Percentiles rank a stretch among this genome's conserved stretches.
Evolutionary conservation across 2,797 vertebrate genomes (phyloP).

Genomic region (Todus mexicanus): DNA sequence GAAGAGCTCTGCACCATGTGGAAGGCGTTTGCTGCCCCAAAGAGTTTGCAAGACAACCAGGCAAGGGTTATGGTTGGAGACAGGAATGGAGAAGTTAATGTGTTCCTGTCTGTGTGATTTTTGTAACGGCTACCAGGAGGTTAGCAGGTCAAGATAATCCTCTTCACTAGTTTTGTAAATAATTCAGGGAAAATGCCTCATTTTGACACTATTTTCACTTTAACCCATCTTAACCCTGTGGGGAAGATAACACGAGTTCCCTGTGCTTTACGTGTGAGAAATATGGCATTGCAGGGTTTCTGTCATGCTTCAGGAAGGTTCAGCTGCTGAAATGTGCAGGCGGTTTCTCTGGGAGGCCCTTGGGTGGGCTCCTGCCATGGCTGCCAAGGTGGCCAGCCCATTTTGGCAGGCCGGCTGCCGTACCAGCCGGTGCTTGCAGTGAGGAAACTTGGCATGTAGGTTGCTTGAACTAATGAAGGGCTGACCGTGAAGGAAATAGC

Average conservation of each 20-base stretch:
- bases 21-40: background rate
- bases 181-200: background rate
- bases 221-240: background rate
- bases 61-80: background rate
- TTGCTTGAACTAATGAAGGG: background rate
- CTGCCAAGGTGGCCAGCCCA: background rate
- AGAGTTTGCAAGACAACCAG: background rate
- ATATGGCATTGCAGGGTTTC: fast-evolving
- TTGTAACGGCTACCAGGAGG: background rate
- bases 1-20: fast-evolving
- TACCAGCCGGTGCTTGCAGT: background rate
- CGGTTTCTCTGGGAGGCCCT: fast-evolving
- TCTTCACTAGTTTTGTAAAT: background rate
- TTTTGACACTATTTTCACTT: background rate
- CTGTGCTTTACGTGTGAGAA: background rate
- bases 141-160: background rate
- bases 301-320: background rate
- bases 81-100: background rate
- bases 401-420: background rate
- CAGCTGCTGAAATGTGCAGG: background rate
- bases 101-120: background rate
- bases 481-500: background rate
- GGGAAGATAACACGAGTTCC: background rate
- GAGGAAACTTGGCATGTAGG: background rate
- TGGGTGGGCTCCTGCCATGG: background rate